phyloP scores from a whole-genome alignment of 2,797 vertebrate genomes.

The Distichodus sexfasciatus region DNA sequence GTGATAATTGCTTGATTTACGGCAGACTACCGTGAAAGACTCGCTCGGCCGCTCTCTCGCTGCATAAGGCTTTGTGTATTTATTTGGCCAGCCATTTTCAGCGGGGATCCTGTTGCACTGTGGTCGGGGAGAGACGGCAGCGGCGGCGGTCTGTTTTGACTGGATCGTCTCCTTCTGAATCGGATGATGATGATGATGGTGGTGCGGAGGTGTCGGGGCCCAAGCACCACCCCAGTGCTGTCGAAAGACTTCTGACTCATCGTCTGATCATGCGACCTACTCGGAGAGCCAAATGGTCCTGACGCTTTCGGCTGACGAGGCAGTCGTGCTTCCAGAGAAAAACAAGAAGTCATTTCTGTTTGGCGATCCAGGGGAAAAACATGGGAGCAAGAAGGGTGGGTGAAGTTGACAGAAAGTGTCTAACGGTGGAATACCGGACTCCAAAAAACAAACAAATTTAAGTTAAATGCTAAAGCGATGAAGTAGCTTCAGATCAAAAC shows the following conservation, averaged over 20 bases:
- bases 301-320: slow-evolving; percentile 1
- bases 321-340: neutral
- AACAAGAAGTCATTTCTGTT: too few species aligned
- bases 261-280: slow-evolving; percentile 46
- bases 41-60: neutral
- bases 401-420: too few species aligned
- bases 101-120: slow-evolving; percentile 39
- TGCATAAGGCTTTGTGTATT: slow-evolving; percentile 29
- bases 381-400: neutral
- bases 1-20: slow-evolving; percentile 45
- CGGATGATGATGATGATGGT: slow-evolving; percentile 37
- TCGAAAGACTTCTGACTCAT: slow-evolving; percentile 40
- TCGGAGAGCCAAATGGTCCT: slow-evolving; percentile 10
- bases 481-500: too few species aligned
- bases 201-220: slow-evolving; percentile 31
- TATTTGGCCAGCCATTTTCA: slow-evolving; percentile 39
- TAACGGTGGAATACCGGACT: too few species aligned
- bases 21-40: slow-evolving; percentile 35
- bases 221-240: slow-evolving; percentile 9
- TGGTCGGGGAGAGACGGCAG: slow-evolving; percentile 32
- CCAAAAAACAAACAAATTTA: too few species aligned
- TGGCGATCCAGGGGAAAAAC: too few species aligned
- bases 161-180: slow-evolving; percentile 37
- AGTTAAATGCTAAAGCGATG: too few species aligned
- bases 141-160: slow-evolving; percentile 26